Conservation (phyloP, 2,113 vertebrate genomes). For the Ailuropoda melanoleuca region DNA sequence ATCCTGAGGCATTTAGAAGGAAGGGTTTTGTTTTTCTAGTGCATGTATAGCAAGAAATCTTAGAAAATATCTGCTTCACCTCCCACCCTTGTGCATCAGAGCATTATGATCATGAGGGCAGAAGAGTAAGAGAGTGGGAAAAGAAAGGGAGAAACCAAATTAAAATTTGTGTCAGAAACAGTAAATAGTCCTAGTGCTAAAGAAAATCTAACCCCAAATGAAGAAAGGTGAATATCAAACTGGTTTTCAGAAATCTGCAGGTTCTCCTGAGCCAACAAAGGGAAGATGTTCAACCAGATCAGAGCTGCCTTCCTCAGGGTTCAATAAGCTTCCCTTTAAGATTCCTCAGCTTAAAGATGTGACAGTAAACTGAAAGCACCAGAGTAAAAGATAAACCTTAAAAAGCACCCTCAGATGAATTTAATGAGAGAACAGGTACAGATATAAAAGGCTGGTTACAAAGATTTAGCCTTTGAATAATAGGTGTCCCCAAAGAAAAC, state of each 20-base stretch:
- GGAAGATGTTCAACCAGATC: neutral
- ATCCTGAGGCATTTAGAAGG: neutral
- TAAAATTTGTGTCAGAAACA: neutral
- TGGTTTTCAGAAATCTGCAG: neutral
- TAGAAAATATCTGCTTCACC: neutral
- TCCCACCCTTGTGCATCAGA: neutral
- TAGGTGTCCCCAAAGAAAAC: neutral
- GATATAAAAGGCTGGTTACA: neutral
- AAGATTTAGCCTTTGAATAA: constrained; percentile 21
- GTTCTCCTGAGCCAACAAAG: neutral
- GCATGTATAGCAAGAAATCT: neutral
- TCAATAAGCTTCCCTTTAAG: neutral
- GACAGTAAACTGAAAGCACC: neutral
- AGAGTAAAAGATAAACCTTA: neutral
- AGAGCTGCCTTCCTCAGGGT: neutral
- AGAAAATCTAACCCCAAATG: neutral
- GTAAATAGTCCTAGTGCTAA: neutral
- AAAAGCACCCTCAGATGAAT: neutral
- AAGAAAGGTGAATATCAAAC: neutral
- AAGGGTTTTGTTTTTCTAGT: neutral
- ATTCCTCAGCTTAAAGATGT: neutral
- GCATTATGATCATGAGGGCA: neutral
- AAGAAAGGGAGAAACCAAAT: neutral
- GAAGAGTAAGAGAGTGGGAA: neutral
- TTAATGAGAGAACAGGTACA: neutral